A percentile compares a stretch with the other conserved stretches of the same genome.
Conservation (phyloP, 1,140 invertebrate genomes). For the Drosophila sucinea region DNA sequence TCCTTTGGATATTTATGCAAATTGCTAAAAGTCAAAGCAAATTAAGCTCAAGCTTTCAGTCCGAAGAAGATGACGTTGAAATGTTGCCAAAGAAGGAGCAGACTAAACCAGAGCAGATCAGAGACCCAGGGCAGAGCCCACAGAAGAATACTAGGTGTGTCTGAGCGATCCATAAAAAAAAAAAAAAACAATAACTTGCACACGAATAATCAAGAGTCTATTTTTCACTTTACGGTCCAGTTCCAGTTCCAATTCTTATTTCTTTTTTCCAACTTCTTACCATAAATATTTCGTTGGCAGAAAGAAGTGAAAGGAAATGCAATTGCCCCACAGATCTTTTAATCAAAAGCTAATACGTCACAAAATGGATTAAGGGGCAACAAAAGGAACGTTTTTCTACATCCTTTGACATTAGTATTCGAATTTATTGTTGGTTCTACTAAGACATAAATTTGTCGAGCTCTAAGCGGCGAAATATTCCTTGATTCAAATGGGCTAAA, state of each 20-base stretch:
- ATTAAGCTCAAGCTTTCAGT: conserved; percentile 72
- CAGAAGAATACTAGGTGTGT: conserved; percentile 42
- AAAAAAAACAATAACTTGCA: conserved; percentile 34
- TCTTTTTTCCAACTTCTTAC: conserved; percentile 1
- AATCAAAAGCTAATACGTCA: conserved; percentile 10
- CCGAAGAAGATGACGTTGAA: conserved; percentile 70
- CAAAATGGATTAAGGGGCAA: neutral
- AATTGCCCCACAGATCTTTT: neutral
- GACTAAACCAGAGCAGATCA: neutral
- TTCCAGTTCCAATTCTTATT: conserved; percentile 38
- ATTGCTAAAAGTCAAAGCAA: conserved; percentile 80
- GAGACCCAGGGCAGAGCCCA: too few species aligned
- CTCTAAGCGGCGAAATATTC: too few species aligned
- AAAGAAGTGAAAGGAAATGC: neutral
- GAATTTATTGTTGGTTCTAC: too few species aligned
- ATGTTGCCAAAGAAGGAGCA: conserved; percentile 34
- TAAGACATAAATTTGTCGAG: too few species aligned
- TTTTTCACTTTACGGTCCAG: conserved; percentile 47
- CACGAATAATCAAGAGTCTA: conserved; percentile 49
- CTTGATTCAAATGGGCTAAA: too few species aligned
- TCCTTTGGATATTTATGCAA: conserved; percentile 73
- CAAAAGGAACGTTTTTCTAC: neutral
- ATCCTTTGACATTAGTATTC: neutral
- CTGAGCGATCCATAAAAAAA: conserved; percentile 51
- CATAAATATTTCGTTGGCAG: neutral